A percentile compares a stretch with the other conserved stretches of the same genome.
Conservation (phyloP, 2,888 invertebrate species). For the Azorinus chamasolen region DNA sequence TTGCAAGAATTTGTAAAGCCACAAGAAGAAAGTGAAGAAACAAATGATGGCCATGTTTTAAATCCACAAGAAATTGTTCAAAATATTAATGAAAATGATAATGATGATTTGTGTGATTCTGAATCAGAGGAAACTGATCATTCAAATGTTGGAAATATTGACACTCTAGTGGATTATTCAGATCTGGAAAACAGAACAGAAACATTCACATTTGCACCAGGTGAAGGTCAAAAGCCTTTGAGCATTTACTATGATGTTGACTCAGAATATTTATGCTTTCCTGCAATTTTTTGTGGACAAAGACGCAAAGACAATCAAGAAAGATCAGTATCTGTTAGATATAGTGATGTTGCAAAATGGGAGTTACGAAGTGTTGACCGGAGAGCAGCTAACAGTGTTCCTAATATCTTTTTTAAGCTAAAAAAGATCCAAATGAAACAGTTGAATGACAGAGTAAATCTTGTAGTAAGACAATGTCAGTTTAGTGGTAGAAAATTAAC, state of each 20-base stretch:
- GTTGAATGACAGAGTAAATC: conserved; percentile 44
- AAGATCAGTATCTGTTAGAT: conserved; percentile 3
- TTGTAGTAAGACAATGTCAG: conserved; percentile 52
- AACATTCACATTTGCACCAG: conserved; percentile 52
- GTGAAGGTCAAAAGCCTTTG: conserved; percentile 58
- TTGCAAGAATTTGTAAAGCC: background rate
- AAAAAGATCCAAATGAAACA: conserved; percentile 57
- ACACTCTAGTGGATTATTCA: conserved; percentile 54
- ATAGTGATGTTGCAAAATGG: conserved; percentile 7
- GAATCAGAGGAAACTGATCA: conserved; percentile 25
- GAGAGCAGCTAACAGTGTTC: conserved; percentile 43
- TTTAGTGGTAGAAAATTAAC: conserved; percentile 32
- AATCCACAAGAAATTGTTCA: too few relatives aligned
- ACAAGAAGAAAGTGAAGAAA: background rate
- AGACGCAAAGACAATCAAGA: conserved; percentile 30
- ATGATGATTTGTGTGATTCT: conserved; percentile 19
- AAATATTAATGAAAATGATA: too few relatives aligned
- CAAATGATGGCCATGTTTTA: too few relatives aligned
- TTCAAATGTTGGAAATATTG: conserved; percentile 35
- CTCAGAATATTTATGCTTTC: conserved; percentile 55
- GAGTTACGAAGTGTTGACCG: conserved; percentile 23
- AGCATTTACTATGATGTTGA: conserved; percentile 60
- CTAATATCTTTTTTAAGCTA: conserved; percentile 51
- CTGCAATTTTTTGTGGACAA: conserved; percentile 60
- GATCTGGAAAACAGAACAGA: conserved; percentile 31